A percentile compares a stretch with the other conserved stretches of the same genome.
phyloP scores from a whole-genome alignment of 2,797 vertebrate species.

The Pelodytes ibericus region DNA sequence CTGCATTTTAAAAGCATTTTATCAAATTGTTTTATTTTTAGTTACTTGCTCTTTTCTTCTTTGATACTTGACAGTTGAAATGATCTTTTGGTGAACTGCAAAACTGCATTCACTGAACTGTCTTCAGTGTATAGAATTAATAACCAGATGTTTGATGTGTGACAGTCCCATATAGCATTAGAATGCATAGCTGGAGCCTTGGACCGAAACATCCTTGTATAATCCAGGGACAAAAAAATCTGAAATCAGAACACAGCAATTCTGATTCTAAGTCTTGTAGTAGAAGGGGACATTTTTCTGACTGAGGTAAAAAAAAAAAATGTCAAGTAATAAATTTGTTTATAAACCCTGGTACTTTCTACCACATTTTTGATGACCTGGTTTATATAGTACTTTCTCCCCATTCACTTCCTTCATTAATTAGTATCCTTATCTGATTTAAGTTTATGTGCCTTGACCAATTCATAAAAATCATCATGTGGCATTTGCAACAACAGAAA shows the following conservation, averaged over 20 bases:
- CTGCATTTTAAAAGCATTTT: too few species aligned
- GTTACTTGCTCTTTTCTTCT: not conserved
- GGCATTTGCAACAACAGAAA: too few species aligned
- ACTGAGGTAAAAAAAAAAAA: too few species aligned
- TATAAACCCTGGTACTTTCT: too few species aligned
- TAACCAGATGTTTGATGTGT: slow-evolving; percentile 12
- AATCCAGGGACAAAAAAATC: not conserved
- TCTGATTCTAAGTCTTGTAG: not conserved
- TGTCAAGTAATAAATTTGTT: too few species aligned
- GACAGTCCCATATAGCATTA: not conserved
- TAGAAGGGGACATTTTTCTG: not conserved
- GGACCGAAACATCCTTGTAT: not conserved
- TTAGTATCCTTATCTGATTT: too few species aligned
- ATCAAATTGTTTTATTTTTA: too few species aligned
- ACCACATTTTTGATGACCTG: too few species aligned
- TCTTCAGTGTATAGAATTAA: slow-evolving; percentile 34
- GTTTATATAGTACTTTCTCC: too few species aligned
- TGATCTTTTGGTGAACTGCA: slow-evolving; percentile 44
- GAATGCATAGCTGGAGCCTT: not conserved
- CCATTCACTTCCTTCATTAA: too few species aligned
- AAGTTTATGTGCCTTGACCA: too few species aligned
- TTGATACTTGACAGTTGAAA: slow-evolving; percentile 34
- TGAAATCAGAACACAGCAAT: not conserved
- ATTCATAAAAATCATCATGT: too few species aligned
- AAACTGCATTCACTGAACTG: not conserved